Percentiles rank a stretch among this genome's conserved stretches.
phyloP scores from a whole-genome alignment of 2,797 vertebrate genomes.

The Spondyliosoma cantharus region DNA sequence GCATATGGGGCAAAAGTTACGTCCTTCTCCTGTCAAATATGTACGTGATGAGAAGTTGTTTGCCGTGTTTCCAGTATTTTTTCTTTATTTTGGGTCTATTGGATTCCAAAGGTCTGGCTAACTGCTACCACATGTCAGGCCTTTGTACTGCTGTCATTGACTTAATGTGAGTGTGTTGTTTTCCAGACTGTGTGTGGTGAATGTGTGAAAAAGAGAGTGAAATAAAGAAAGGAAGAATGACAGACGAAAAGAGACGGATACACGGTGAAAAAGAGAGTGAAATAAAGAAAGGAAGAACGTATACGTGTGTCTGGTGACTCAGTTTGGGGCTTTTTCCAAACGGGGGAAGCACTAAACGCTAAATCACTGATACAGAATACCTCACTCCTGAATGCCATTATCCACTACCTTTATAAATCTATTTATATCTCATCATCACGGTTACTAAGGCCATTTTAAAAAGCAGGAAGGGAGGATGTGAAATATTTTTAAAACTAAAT shows the following conservation, averaged over 20 bases:
- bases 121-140: constrained; percentile 74
- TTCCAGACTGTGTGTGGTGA: constrained; percentile 72
- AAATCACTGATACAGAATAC: constrained; percentile 13
- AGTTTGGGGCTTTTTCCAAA: constrained; percentile 12
- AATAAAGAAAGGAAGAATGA: constrained; percentile 32
- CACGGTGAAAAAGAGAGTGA: constrained; percentile 41
- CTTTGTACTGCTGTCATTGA: constrained; percentile 70
- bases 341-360: constrained; percentile 15
- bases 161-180: constrained; percentile 70
- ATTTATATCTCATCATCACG: constrained; percentile 11
- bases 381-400: constrained; percentile 5
- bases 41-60: constrained; percentile 33
- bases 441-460: constrained; percentile 46
- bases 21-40: constrained; percentile 24
- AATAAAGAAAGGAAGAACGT: constrained; percentile 27
- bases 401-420: constrained; percentile 24
- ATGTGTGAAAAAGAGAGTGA: constrained; percentile 48
- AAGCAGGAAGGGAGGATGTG: constrained; percentile 23
- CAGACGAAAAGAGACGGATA: constrained; percentile 30
- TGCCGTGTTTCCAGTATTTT: constrained; percentile 49
- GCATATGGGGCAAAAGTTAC: constrained; percentile 9
- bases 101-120: constrained; percentile 66
- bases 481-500: constrained; percentile 27
- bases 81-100: constrained; percentile 58
- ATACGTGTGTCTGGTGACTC: constrained; percentile 22